Evolutionary conservation across 2,888 invertebrate genomes (phyloP).

Genomic region (Drosophila longiperda): DNA sequence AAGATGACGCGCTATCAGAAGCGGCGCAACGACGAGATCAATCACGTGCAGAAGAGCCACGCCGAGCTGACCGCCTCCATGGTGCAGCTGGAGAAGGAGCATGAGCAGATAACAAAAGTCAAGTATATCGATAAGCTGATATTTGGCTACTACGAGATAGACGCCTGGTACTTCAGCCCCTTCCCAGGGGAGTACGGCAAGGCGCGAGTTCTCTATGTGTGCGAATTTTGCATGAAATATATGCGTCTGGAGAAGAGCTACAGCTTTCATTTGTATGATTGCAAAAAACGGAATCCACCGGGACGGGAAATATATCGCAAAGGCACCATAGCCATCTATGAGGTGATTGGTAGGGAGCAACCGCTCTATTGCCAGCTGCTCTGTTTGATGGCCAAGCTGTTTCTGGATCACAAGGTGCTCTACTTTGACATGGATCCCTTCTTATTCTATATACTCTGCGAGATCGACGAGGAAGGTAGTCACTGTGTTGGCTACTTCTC

Average conservation of each 20-base stretch:
- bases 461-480: conserved; percentile 96
- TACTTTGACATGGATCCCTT: conserved; percentile 99
- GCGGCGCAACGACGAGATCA: conserved; percentile 98
- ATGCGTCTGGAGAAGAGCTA: conserved; percentile 97
- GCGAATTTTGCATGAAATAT: conserved; percentile 98
- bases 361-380: conserved; percentile 98
- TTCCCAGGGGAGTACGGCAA: conserved; percentile 99
- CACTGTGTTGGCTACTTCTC: conserved; percentile 99
- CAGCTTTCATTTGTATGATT: conserved; percentile 93
- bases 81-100: conserved; percentile 97
- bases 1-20: conserved; percentile 98
- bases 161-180: conserved; percentile 99
- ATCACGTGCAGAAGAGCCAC: conserved; percentile 98
- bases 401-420: conserved; percentile 98
- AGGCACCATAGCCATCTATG: conserved; percentile 97
- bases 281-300: conserved; percentile 94
- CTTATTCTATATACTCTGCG: conserved; percentile 93
- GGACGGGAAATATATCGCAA: conserved; percentile 99
- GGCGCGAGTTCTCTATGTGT: conserved; percentile 95
- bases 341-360: conserved; percentile 97
- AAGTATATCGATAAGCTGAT: conserved; percentile 88
- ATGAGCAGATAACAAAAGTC: conserved; percentile 93
- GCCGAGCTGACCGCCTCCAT: conserved; percentile 99
- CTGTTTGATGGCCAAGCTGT: conserved; percentile 97
- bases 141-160: conserved; percentile 97